Percentiles rank a stretch among this genome's conserved stretches.
Conservation (phyloP, 2,113 vertebrate species). For the Delphinapterus leucas region DNA sequence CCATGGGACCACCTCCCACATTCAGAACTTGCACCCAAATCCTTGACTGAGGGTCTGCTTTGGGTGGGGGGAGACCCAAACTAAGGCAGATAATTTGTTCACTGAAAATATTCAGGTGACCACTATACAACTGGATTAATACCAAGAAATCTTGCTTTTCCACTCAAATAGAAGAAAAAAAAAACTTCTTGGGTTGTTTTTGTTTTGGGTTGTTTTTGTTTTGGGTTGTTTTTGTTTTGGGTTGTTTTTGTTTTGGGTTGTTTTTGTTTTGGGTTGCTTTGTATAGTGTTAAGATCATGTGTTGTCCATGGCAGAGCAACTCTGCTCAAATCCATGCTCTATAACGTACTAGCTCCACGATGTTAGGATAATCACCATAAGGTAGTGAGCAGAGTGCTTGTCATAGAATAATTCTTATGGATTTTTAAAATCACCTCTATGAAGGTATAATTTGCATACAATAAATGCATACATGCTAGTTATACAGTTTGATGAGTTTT, state of each 20-base stretch:
- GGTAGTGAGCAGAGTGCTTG: not conserved
- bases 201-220: not conserved
- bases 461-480: not conserved
- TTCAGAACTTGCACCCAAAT: not conserved
- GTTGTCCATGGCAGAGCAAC: not conserved
- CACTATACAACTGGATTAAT: not conserved
- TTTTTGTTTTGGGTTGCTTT: not conserved
- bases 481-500: not conserved
- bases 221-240: no score
- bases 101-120: not conserved
- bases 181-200: not conserved
- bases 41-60: not conserved
- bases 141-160: not conserved
- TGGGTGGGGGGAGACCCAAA: not conserved
- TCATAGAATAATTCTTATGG: not conserved
- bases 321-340: not conserved
- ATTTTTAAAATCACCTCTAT: not conserved
- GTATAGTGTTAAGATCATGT: not conserved
- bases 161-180: not conserved
- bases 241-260: no score
- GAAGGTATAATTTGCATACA: not conserved
- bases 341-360: not conserved
- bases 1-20: not conserved
- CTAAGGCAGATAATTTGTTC: not conserved
- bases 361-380: not conserved